Evolutionary conservation across 2,888 invertebrate genomes (phyloP), one percentile per base, ranked within the genome.

Genomic region (Orchesella flavescens): DNA sequence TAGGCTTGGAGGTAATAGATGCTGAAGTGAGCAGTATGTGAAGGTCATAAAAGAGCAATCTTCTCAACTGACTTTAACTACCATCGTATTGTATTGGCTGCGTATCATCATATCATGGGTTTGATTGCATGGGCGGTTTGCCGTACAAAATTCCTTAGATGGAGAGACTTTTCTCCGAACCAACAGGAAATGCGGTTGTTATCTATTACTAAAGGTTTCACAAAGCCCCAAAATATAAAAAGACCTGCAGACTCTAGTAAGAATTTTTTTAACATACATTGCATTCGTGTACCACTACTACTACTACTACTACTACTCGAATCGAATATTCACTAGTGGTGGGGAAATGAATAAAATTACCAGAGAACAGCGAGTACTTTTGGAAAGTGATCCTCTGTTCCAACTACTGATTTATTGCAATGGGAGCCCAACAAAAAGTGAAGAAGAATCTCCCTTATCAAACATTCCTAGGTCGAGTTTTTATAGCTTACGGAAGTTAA

Each of bases 31-130:
- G 63, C 63, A 66, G 44, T 66, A 44, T 44, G 46, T 66, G 66
- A 66, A 66, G 66, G 66, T 66, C 66, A 44, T 66, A 66, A 66
- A 66, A 66, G 66, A 66, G 44, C 66, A 66, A 66, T 66, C 66
- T 66, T 66, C 44, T 66, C 24, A 13, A 23, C 34, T 13, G 34
- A 13, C 15, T 53, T n/a, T n/a, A 53, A n/a, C 53, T 53, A 10
- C 53, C n/a, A 53, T 53, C n/a, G n/a, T 53, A 53, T 53, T 53
- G 10, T 53, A 53, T 53, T 53, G 53, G 15, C 2, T 53, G 15
- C 53, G 53, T 53, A n/a, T 2, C 34, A 34, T n/a, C n/a, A n/a
- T n/a, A n/a, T n/a, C n/a, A 34, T 34, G 34, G n/a, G 34, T 34
- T 34, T 34, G 34, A 34, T 34, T 34, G 3, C 7, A 34, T 34